These are phyloP conservation scores for Pachyuromys duprasi DNA, from an alignment of 2,797 vertebrate species.

Conservation along the genomic window DNA sequence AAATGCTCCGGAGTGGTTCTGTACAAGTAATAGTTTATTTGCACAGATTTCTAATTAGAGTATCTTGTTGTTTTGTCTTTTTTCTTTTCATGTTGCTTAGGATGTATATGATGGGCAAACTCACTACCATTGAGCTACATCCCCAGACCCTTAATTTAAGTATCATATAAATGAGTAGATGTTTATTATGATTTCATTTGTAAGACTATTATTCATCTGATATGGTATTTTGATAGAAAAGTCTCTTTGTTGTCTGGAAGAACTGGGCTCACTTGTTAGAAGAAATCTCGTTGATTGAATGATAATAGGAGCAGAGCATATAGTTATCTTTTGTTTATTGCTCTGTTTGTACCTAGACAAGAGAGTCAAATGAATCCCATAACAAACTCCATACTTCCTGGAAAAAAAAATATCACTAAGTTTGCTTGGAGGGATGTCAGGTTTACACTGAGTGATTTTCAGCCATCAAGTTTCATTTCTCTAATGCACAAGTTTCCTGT, in stretches of 20 bases:
- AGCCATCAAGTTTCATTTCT: background rate
- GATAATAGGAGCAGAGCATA: background rate
- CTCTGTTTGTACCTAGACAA: slow-evolving; percentile 16
- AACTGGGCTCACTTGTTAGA: background rate
- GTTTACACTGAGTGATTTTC: background rate
- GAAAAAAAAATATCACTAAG: slow-evolving; percentile 6
- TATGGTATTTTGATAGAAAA: slow-evolving; percentile 26
- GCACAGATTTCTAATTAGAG: background rate
- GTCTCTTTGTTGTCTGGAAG: background rate
- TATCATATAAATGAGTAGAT: background rate
- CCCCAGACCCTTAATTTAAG: background rate
- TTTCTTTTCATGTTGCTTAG: too few species aligned
- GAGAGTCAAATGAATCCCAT: background rate
- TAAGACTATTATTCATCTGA: slow-evolving; percentile 18
- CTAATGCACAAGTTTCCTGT: background rate
- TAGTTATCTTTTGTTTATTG: background rate
- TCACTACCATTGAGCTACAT: background rate
- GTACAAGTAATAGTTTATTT: background rate
- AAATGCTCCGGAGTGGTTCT: slow-evolving; percentile 28
- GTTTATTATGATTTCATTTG: background rate
- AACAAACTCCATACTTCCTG: background rate
- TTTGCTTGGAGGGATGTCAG: background rate
- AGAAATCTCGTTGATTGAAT: slow-evolving; percentile 7
- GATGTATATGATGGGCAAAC: background rate
- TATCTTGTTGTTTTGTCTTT: background rate